Evolutionary conservation across 2,888 invertebrate species (phyloP), one percentile per base, ranked within the genome.

Genomic region (Heteropelma amictum): DNA sequence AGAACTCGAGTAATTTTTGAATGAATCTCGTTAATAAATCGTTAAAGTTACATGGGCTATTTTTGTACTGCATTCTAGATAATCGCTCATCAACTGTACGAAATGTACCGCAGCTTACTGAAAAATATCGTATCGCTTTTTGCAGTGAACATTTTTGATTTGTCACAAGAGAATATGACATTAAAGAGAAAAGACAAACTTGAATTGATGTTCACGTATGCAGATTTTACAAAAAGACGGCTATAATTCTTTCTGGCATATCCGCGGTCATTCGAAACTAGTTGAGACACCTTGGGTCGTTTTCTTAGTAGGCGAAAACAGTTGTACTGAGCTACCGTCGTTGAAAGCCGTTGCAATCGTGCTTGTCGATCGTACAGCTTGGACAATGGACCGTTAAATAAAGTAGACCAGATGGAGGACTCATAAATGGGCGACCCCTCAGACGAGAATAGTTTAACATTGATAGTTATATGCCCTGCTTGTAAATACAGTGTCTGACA

Each of bases 311-410:
- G 51, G 33, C 54, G 42, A 33, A 58, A 51, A 56, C 17, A 10
- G 40, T 28, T 19, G 17, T 17, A 49, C 33, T 26, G 40, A 14
- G 64, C 47, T 70, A 53, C 60, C 47, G 65, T 65, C 70, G 60
- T 70, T 65, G 70, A 70, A 74, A 74, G 74, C 60, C 28, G 33
- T 30, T 56, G 58, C 6, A 12, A 49, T 53, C 49, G 40, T 38
- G 17, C 30, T 26, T 35, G 47, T 47, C 26, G 17, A 56, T 67
- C 35, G 26, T 58, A 35, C n/a, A n/a, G 28, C 53, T 58, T 53
- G 35, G 38, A 74, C 69, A 74, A 74, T 61, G 67, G 61, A 71
- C 70, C 70, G 60, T 71, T 71, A 67, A 75, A 49, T 61, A 56
- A 65, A 67, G 54, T 63, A 49, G 40, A 65, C 28, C 38, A 33